phyloP scores from a whole-genome alignment of 2,888 invertebrate genomes.

The Clusia tigrina region DNA sequence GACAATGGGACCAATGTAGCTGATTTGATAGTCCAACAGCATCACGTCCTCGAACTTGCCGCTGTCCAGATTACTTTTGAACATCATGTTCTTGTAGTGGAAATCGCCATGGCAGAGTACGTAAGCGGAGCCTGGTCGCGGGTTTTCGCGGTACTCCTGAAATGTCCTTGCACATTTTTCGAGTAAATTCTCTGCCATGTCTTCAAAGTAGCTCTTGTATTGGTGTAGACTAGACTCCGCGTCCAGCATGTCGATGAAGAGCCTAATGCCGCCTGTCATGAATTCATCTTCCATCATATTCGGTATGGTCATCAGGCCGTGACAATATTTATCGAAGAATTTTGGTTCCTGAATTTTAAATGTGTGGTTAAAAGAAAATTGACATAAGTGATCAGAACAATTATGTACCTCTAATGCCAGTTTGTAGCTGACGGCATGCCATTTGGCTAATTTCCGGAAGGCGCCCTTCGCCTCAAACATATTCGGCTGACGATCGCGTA shows the following conservation, averaged over 20 bases:
- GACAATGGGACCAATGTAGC: slow-evolving; percentile 42
- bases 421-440: slow-evolving; percentile 46
- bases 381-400: not conserved
- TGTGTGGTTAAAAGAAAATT: not conserved
- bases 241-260: slow-evolving; percentile 37
- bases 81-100: slow-evolving; percentile 50
- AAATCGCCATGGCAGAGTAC: slow-evolving; percentile 52
- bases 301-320: slow-evolving; percentile 26
- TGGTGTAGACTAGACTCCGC: slow-evolving; percentile 30
- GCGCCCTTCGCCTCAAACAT: slow-evolving; percentile 33
- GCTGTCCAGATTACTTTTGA: slow-evolving; percentile 28
- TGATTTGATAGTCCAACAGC: slow-evolving; percentile 49
- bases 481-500: slow-evolving; percentile 28
- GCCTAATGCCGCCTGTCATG: slow-evolving; percentile 30
- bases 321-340: slow-evolving; percentile 24
- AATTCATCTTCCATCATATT: slow-evolving; percentile 27
- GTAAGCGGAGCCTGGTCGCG: slow-evolving; percentile 34
- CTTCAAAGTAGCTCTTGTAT: slow-evolving; percentile 42
- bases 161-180: slow-evolving; percentile 23
- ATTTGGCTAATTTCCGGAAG: slow-evolving; percentile 45
- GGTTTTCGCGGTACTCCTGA: slow-evolving; percentile 39
- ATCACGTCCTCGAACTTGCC: slow-evolving; percentile 40
- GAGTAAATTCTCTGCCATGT: slow-evolving; percentile 27
- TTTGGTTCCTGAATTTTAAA: slow-evolving; percentile 12
- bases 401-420: slow-evolving; percentile 33